Evolutionary conservation across 2,797 vertebrate genomes (phyloP).

Genomic region (Syngnathus rostellatus): DNA sequence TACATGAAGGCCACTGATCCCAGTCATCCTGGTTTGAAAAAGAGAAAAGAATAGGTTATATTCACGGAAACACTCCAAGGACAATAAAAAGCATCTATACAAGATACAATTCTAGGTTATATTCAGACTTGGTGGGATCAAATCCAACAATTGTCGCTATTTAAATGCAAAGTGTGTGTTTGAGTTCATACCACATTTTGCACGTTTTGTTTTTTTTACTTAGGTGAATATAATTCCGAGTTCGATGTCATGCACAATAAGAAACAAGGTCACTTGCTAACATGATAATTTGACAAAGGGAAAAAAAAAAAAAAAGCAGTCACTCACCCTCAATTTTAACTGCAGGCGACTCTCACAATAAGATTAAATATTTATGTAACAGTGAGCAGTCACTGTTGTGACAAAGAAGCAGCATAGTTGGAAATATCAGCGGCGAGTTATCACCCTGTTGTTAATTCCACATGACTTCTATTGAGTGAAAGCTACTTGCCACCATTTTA

Average conservation of each 20-base stretch:
- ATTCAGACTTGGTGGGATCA: constrained; percentile 27
- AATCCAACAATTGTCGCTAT: constrained; percentile 32
- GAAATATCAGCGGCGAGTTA: constrained; percentile 36
- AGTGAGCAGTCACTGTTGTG: constrained; percentile 22
- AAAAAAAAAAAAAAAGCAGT: constrained; percentile 15
- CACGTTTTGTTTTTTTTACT: too few relatives aligned
- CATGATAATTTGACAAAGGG: constrained; percentile 39
- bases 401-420: constrained; percentile 30
- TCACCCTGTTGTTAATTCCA: constrained; percentile 29
- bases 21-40: constrained; percentile 29
- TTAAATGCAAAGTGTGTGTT: constrained; percentile 36
- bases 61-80: constrained; percentile 45
- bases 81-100: constrained; percentile 45
- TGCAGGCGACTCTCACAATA: constrained; percentile 22
- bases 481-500: too few relatives aligned
- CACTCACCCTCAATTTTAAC: constrained; percentile 30
- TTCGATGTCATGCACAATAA: constrained; percentile 12
- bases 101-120: constrained; percentile 45
- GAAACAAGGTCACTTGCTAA: constrained; percentile 55
- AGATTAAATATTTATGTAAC: constrained; percentile 42
- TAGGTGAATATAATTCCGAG: too few relatives aligned
- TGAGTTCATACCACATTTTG: too few relatives aligned
- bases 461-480: not conserved
- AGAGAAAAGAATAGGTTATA: constrained; percentile 20
- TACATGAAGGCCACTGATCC: constrained; percentile 54